phyloP scores from a whole-genome alignment of 2,888 invertebrate genomes.

The Lampropteryx suffumata region DNA sequence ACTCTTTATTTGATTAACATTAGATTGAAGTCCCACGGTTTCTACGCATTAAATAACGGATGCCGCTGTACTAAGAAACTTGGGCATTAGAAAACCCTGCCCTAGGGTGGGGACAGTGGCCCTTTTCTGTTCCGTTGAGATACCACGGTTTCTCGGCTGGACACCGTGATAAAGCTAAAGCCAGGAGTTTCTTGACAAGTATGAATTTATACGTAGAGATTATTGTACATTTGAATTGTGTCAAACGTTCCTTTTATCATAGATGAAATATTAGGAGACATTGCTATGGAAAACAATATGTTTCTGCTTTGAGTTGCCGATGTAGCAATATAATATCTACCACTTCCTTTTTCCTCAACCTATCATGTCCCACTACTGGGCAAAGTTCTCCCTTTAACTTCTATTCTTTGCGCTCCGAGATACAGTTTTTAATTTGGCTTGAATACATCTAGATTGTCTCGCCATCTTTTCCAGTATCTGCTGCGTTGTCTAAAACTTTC shows the following conservation, averaged over 20 bases:
- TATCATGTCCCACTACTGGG: no score
- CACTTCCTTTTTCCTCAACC: no score
- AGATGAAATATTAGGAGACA: constrained; percentile 18
- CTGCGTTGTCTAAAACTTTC: no score
- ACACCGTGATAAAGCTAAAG: constrained; percentile 61
- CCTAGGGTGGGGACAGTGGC: constrained; percentile 62
- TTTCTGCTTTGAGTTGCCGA: no score
- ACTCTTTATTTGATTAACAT: no score
- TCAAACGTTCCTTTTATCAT: constrained; percentile 25
- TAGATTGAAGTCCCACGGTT: no score
- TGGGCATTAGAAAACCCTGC: constrained; percentile 4
- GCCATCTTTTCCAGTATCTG: no score
- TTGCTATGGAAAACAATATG: neutral
- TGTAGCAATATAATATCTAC: no score
- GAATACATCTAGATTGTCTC: no score
- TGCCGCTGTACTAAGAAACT: neutral
- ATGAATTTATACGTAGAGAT: constrained; percentile 54
- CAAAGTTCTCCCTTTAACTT: no score
- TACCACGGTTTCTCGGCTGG: constrained; percentile 65
- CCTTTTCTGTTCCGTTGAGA: constrained; percentile 66
- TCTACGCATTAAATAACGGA: neutral
- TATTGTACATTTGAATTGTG: constrained; percentile 33
- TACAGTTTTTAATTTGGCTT: no score
- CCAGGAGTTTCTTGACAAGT: constrained; percentile 52
- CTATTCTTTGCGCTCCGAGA: no score